Conservation (phyloP, 2,797 vertebrate genomes). For the Mus spretus region DNA sequence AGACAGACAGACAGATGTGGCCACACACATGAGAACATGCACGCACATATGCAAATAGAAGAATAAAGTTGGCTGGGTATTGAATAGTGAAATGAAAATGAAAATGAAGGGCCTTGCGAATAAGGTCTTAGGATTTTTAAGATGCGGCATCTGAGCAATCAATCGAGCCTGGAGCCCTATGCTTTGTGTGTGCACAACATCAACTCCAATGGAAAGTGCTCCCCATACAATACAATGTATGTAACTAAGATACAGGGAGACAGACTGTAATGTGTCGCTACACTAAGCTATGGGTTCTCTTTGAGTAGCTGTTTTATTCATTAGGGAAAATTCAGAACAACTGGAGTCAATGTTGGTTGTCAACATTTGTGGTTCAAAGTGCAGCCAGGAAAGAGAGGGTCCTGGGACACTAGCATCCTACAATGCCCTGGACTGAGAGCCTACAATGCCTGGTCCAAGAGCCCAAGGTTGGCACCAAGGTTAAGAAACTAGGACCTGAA, state of each 20-base stretch:
- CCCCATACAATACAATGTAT: not conserved
- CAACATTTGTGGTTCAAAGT: no score
- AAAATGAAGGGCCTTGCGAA: not conserved
- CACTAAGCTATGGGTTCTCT: not conserved
- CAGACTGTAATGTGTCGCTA: not conserved
- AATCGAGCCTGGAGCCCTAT: not conserved
- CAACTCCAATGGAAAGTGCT: not conserved
- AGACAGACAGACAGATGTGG: no score
- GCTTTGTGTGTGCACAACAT: not conserved
- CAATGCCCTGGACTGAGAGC: not conserved
- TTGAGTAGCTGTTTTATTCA: not conserved
- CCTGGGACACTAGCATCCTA: not conserved
- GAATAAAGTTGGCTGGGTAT: not conserved
- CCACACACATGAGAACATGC: not conserved
- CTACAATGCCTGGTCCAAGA: no score
- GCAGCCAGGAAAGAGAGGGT: not conserved
- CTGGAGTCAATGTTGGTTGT: not conserved
- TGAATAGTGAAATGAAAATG: not conserved
- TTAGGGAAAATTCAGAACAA: not conserved
- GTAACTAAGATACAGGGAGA: not conserved
- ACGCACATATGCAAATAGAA: not conserved
- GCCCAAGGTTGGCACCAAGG: not conserved
- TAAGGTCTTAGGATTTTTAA: not conserved
- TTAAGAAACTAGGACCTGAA: not conserved
- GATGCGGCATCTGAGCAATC: not conserved